phyloP scores from a whole-genome alignment of 2,888 invertebrate genomes.

The Volucella inanis region DNA sequence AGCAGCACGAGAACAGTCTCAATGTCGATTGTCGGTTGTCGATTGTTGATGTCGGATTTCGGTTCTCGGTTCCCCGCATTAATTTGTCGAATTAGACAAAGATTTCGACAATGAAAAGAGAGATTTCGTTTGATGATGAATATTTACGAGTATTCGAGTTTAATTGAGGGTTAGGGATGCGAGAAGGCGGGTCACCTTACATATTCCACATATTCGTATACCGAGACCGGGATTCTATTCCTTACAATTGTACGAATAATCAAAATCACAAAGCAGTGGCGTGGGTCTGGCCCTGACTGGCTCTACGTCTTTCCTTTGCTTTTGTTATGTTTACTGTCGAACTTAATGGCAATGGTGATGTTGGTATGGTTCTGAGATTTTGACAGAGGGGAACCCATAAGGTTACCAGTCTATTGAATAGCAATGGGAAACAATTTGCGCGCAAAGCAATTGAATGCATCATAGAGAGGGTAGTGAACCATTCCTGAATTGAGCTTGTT shows the following conservation, averaged over 20 bases:
- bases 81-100: slow-evolving; percentile 73
- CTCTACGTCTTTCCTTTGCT: no score
- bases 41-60: no score
- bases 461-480: slow-evolving; percentile 28
- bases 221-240: slow-evolving; percentile 49
- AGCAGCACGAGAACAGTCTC: background rate
- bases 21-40: background rate
- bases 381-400: no score
- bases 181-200: slow-evolving; percentile 27
- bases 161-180: slow-evolving; percentile 62
- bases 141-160: slow-evolving; percentile 58
- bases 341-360: no score
- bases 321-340: no score
- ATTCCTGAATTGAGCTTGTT: slow-evolving; percentile 22
- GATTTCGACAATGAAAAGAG: slow-evolving; percentile 51
- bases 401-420: no score
- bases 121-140: slow-evolving; percentile 56
- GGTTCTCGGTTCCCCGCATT: slow-evolving; percentile 30
- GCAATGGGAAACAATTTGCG: slow-evolving; percentile 16
- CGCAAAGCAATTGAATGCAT: slow-evolving; percentile 39
- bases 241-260: slow-evolving; percentile 35
- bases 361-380: no score
- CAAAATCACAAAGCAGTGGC: slow-evolving; percentile 27
- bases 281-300: no score
- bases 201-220: slow-evolving; percentile 3